Evolutionary conservation across 2,888 invertebrate genomes (phyloP), one percentile per base, ranked within the genome.

Genomic region (Synanthedon myopaeformis): DNA sequence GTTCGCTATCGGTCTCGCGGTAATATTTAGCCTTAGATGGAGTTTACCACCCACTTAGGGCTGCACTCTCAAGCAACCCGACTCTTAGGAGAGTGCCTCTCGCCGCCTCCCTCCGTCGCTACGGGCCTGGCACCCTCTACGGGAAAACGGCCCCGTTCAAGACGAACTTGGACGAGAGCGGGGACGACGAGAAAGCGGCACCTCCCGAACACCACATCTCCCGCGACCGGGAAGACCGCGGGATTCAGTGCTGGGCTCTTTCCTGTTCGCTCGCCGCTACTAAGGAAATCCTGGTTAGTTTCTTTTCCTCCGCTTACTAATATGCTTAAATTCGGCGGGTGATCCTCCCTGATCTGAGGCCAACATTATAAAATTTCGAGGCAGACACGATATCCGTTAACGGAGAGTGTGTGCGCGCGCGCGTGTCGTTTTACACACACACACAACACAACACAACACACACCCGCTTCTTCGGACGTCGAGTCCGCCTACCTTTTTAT

Each of bases 231-330:
- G 17, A 17, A 17, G 17, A 17, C 17, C 17, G 17, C 17, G 17
- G 17, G 17, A 17, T 17, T 17, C 17, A 17, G 17, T 17, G 17
- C 17, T 17, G 17, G 17, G 17, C 17, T 17, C 17, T 17, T 17
- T 17, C 17, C 17, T 17, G 17, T 76, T 90, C 88, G 82, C 88
- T 90, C 89, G 89, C 89, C 87, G 89, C 85, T 90, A 90, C 89
- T 90, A 73, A 70, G 85, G 88, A 81, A 89, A 90, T 89, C 88
- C 84, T 84, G 58, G 85, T 90, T 89, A 84, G 85, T 90, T 91
- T 90, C 88, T 89, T 89, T 89, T 89, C 89, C 89, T 89, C 88
- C 87, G 82, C 88, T 89, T 82, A 89, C 64, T 89, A 73, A 89
- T 89, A 90, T 89, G 89, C 89, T 90, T 87, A 88, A 89, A 72